A percentile compares a stretch with the other conserved stretches of the same genome.
These are phyloP conservation scores for Synergus umbraculus DNA, from an alignment of 2,888 invertebrate genomes.

Conservation along the genomic window DNA sequence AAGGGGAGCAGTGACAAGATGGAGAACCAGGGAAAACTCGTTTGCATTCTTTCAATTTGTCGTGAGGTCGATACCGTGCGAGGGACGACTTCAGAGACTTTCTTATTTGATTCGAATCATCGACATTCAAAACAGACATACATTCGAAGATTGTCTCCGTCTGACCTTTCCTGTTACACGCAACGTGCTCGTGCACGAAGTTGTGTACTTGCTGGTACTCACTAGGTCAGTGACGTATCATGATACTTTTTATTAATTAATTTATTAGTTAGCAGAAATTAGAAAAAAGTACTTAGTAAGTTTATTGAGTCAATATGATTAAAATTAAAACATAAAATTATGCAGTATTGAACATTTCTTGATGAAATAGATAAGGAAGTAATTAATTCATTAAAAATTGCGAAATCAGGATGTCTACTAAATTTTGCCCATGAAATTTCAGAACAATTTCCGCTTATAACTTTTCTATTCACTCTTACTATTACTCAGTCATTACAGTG, in stretches of 20 bases:
- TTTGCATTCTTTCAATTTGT: slow-evolving; percentile 54
- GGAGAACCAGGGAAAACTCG: slow-evolving; percentile 50
- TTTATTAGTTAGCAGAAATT: background rate
- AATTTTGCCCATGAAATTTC: too few relatives aligned
- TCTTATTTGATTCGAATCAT: slow-evolving; percentile 36
- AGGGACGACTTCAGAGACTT: slow-evolving; percentile 25
- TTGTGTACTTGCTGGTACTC: slow-evolving; percentile 28
- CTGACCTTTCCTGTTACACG: slow-evolving; percentile 37
- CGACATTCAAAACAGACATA: slow-evolving; percentile 34
- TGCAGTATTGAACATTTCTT: too few relatives aligned
- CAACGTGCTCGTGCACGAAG: slow-evolving; percentile 23
- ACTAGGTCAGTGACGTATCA: slow-evolving; percentile 11
- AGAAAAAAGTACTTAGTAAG: too few relatives aligned
- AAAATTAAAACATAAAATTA: too few relatives aligned
- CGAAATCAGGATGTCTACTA: too few relatives aligned
- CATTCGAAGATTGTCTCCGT: slow-evolving; percentile 29
- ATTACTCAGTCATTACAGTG: too few relatives aligned
- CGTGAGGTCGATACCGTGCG: slow-evolving; percentile 33
- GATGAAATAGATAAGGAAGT: too few relatives aligned
- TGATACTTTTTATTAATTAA: background rate
- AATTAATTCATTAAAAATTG: too few relatives aligned
- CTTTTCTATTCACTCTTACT: too few relatives aligned
- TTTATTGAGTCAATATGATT: too few relatives aligned
- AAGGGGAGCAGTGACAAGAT: background rate
- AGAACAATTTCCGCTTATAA: too few relatives aligned